Conservation (phyloP, 2,113 vertebrate genomes). For the Passer domesticus region DNA sequence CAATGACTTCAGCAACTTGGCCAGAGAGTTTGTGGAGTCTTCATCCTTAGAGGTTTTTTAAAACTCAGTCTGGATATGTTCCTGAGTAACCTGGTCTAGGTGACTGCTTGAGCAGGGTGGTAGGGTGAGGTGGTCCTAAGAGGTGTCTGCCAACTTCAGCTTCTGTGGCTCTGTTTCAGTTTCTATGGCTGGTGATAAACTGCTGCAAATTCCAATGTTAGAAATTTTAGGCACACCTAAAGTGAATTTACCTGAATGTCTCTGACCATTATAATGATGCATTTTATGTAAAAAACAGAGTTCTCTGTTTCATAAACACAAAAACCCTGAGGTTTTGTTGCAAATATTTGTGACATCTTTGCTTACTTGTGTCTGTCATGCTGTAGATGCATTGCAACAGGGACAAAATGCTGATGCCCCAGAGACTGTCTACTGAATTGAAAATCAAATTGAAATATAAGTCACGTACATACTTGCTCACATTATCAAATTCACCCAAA, state of each 20-base stretch:
- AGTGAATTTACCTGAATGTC: background rate
- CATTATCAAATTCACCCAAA: background rate
- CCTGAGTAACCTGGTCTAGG: background rate
- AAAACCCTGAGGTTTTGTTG: background rate
- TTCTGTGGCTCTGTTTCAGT: background rate
- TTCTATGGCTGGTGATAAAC: background rate
- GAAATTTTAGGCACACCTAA: background rate
- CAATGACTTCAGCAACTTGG: background rate
- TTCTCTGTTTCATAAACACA: background rate
- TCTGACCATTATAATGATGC: background rate
- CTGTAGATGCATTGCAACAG: background rate
- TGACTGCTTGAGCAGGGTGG: background rate
- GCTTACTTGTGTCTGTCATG: background rate
- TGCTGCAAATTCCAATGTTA: background rate
- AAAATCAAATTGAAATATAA: background rate
- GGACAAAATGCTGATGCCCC: background rate
- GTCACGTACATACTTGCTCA: background rate
- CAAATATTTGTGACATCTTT: background rate
- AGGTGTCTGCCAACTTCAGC: background rate
- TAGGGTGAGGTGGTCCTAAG: background rate
- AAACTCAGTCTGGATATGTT: background rate
- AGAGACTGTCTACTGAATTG: background rate
- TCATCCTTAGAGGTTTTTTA: background rate
- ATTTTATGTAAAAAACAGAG: background rate
- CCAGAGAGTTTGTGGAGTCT: background rate